Base-by-base conservation (phyloP, 2,888 invertebrate species). In the Formica aserva region DNA sequence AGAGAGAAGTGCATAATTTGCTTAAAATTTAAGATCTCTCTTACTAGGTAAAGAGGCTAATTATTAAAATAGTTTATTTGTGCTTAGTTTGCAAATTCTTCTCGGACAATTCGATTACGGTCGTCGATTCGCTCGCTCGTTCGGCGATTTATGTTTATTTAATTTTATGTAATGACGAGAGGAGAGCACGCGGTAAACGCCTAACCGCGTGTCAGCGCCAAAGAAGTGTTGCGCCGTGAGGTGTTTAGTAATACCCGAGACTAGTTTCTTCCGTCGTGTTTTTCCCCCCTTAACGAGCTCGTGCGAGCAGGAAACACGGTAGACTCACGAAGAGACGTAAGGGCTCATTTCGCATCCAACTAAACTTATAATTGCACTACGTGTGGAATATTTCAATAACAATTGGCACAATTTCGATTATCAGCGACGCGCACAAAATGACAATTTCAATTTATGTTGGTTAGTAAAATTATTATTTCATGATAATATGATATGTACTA, bases 101-200 rank as follows among this genome's bases (percentile, higher is more conserved):
- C 1, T 52, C 26, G 22, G 32, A 48, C 38, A 55, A n/a, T 29
- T 67, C n/a, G 57, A 67, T 77, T 41, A 55, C 41, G 11, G 41
- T 67, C 67, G 38, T 45, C 41, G 57, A 71, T 22, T 38, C 77
- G 52, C 41, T 60, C 71, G 67, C 55, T 55, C 55, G 26, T 22
- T 18, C 57, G 26, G 22, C 55, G 76, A 83, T 83, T 83, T 83
- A 83, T 83, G 82, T 67, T 76, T 83, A 77, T 76, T 83, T 83
- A 83, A 83, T 83, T 69, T 77, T 77, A 77, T 69, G 67, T 83
- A 83, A 83, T 77, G 76, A 67, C 63, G 66, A 69, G 77, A 57
- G 67, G 77, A 67, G 67, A 41, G 77, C 26, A 45, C 77, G 26
- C 77, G 67, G 67, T 57, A 77, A 77, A 67, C 67, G 77, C 77